Percentiles rank a stretch among this genome's conserved stretches.
Evolutionary conservation across 2,797 vertebrate species (phyloP).

Genomic region (Taenioides sp.): DNA sequence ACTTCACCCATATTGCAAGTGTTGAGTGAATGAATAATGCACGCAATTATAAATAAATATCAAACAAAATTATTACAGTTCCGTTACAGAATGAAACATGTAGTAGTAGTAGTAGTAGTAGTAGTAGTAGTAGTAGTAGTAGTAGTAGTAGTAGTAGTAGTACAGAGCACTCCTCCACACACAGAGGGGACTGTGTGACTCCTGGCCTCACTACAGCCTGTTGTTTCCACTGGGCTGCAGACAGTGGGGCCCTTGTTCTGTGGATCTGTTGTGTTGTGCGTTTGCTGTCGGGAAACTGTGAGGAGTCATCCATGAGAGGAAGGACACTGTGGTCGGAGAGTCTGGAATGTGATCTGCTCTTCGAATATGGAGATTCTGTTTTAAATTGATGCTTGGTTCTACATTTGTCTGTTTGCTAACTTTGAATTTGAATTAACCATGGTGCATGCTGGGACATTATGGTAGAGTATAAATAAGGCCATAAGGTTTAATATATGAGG

Average conservation of each 20-base stretch:
- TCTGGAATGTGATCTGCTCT: no score
- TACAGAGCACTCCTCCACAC: constrained; percentile 11
- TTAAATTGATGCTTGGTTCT: no score
- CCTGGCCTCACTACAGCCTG: constrained; percentile 49
- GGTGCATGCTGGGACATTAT: neutral
- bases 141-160: neutral
- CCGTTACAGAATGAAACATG: no score
- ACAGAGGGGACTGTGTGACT: constrained; percentile 66
- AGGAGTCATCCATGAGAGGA: constrained; percentile 36
- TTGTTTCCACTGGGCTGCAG: constrained; percentile 62
- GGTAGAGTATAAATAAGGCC: neutral
- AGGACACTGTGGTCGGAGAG: neutral
- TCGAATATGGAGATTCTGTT: no score
- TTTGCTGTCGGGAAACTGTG: constrained; percentile 52
- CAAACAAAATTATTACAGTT: no score
- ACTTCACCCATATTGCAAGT: no score
- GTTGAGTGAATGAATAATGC: no score
- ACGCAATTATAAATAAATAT: no score
- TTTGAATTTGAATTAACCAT: neutral
- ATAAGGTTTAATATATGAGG: no score
- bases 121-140: no score
- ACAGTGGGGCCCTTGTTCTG: constrained; percentile 59
- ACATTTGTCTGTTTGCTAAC: no score
- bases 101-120: no score
- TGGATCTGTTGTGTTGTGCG: constrained; percentile 3